These are phyloP conservation scores for Anomalospiza imberbis DNA, from an alignment of 2,797 vertebrate genomes.

Conservation along the genomic window DNA sequence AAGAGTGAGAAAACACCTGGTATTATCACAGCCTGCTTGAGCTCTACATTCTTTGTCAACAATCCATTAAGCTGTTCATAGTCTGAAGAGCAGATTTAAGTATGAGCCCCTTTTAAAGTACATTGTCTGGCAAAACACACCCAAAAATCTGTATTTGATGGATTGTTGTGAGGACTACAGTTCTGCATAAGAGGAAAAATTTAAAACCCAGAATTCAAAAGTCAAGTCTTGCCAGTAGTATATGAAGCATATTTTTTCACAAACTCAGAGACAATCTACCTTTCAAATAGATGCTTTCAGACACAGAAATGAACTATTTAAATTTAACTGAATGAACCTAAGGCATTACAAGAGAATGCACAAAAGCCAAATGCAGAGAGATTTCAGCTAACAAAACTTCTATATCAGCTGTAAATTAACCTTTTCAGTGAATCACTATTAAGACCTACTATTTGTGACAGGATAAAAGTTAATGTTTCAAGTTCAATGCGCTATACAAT, in stretches of 20 bases:
- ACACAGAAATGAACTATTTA: conserved; percentile 6
- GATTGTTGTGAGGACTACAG: neutral
- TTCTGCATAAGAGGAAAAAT: neutral
- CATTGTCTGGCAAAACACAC: conserved; percentile 11
- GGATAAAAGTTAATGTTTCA: neutral
- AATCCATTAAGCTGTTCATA: conserved; percentile 16
- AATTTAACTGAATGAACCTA: neutral
- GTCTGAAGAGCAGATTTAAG: conserved; percentile 20
- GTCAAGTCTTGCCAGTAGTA: neutral
- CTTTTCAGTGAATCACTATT: neutral
- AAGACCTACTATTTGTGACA: neutral
- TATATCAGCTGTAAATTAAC: neutral
- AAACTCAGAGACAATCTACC: conserved; percentile 15
- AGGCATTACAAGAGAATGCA: neutral
- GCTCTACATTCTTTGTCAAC: conserved; percentile 6
- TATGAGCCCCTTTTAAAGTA: neutral
- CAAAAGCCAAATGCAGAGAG: neutral
- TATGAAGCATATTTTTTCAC: neutral
- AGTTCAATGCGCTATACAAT: neutral
- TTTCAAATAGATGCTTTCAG: neutral
- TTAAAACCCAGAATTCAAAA: neutral
- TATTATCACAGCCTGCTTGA: neutral
- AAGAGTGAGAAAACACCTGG: neutral
- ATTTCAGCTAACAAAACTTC: neutral
- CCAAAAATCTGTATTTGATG: neutral